A percentile compares a stretch with the other conserved stretches of the same genome.
These are phyloP conservation scores for Boleophthalmus pectinirostris DNA, from an alignment of 2,113 vertebrate species.

Conservation along the genomic window DNA sequence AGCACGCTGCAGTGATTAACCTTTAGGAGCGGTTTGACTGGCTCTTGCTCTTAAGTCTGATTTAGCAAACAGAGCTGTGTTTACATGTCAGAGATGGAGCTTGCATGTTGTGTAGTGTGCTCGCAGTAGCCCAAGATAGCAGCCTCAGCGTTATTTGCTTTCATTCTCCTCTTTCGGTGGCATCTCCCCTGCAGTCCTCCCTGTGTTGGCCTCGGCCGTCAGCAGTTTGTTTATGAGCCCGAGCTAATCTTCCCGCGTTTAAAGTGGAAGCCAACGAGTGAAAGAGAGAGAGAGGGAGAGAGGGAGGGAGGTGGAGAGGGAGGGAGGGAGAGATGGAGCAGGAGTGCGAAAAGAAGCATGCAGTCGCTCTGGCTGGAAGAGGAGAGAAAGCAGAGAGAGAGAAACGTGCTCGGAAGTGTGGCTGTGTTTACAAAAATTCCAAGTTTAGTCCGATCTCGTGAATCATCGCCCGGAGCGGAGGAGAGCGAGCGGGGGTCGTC, in stretches of 20 bases:
- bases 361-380: slow-evolving; percentile 58
- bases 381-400: slow-evolving; percentile 42
- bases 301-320: slow-evolving; percentile 10
- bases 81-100: slow-evolving; percentile 31
- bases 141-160: slow-evolving; percentile 11
- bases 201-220: slow-evolving; percentile 65
- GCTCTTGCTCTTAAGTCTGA: slow-evolving; percentile 14
- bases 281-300: slow-evolving; percentile 25
- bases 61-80: slow-evolving; percentile 16
- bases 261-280: slow-evolving; percentile 65
- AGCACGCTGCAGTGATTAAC: slow-evolving; percentile 17
- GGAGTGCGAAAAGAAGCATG: slow-evolving; percentile 59
- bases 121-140: slow-evolving; percentile 54
- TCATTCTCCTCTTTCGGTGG: slow-evolving; percentile 9
- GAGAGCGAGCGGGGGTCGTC: too few species aligned
- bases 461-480: too few species aligned
- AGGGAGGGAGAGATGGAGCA: slow-evolving; percentile 17
- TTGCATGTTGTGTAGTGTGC: slow-evolving; percentile 48
- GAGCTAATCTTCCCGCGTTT: slow-evolving; percentile 78
- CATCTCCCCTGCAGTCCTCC: slow-evolving; percentile 61
- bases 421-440: slow-evolving; percentile 29
- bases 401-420: slow-evolving; percentile 44
- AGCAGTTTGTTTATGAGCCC: slow-evolving; percentile 76
- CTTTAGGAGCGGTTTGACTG: slow-evolving; percentile 16
- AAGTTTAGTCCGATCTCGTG: slow-evolving; percentile 12